Base-by-base conservation (phyloP, 2,797 vertebrate genomes). In the Xiphorhynchus erythropygius region DNA sequence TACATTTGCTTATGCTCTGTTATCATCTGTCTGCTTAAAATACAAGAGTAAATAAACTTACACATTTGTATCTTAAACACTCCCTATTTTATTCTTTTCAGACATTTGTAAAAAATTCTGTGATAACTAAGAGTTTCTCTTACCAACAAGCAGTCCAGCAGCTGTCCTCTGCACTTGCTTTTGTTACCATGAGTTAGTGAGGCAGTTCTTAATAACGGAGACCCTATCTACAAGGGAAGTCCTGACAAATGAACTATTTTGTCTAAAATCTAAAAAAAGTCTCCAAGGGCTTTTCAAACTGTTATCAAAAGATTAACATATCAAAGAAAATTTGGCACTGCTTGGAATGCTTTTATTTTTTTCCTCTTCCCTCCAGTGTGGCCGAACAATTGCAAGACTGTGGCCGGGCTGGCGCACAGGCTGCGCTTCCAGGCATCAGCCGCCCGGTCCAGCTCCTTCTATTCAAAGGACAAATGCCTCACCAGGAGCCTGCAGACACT, bases 191-290 rank as follows among this genome's bases (percentile, higher is more conserved):
- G 69, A 79, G 87, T 87, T 86, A 87, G 85, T 9, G 86, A 96
- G 82, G 85, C 97, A 68, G 74, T 59, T 94, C 92, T 97, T 97
- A 96, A 94, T 93, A 95, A 96, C 87, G 21, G 85, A 76, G 92
- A 91, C 93, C 84, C 96, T 97, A 98, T 95, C 97, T 96, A 93
- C 74, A 96, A 91, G 95, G 97, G 90, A 98, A 96, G 97, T 97
- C 97, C 97, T 97, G 95, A 93, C 97, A 97, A 97, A 96, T 97
- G 96, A 98, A 97, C 97, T 97, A 97, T 97, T 97, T 97, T 97
- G 97, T 97, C 96, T 97, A 90, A 97, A 96, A 94, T 93, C 95
- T 97, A 96, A 93, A 92, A 96, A 96, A 97, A 96, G 95, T 96
- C 97, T 97, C 97, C 90, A 94, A 96, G 94, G 95, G 97, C 96